Conservation (phyloP, 2,888 invertebrate species). For the Dioctria rufipes region DNA sequence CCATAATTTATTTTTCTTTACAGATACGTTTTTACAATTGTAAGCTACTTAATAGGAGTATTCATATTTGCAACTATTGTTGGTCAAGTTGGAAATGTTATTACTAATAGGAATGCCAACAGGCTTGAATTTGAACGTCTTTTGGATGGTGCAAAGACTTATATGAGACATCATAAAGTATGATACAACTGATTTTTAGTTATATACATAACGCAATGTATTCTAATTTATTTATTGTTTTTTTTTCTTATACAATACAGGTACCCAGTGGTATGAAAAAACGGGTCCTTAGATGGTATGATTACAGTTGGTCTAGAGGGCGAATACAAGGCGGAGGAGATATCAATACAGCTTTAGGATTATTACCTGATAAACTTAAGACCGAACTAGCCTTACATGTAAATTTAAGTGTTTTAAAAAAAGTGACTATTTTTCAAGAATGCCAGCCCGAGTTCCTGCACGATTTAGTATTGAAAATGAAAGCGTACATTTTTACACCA, state of each 20-base stretch:
- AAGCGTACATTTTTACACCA: constrained; percentile 97
- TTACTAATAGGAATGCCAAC: constrained; percentile 97
- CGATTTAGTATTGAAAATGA: constrained; percentile 97
- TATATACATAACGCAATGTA: neutral
- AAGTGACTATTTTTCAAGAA: constrained; percentile 97
- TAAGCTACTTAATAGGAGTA: constrained; percentile 96
- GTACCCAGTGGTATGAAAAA: constrained; percentile 96
- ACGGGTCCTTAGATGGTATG: constrained; percentile 96
- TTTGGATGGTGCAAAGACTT: constrained; percentile 95
- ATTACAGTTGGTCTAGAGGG: constrained; percentile 97
- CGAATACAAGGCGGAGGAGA: constrained; percentile 96
- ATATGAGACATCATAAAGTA: constrained; percentile 96
- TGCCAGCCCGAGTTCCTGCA: constrained; percentile 98
- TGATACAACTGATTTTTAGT: constrained; percentile 59
- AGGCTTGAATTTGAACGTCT: constrained; percentile 94
- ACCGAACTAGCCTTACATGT: constrained; percentile 97
- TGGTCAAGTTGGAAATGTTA: constrained; percentile 98
- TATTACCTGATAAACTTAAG: constrained; percentile 96
- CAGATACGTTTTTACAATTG: constrained; percentile 97
- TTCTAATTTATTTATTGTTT: neutral
- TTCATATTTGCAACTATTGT: constrained; percentile 98
- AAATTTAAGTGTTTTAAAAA: constrained; percentile 94
- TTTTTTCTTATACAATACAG: constrained; percentile 65
- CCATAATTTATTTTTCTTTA: constrained; percentile 64
- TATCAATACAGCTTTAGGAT: constrained; percentile 93